Conservation (phyloP, 2,888 invertebrate species). For the Eledone cirrhosa region DNA sequence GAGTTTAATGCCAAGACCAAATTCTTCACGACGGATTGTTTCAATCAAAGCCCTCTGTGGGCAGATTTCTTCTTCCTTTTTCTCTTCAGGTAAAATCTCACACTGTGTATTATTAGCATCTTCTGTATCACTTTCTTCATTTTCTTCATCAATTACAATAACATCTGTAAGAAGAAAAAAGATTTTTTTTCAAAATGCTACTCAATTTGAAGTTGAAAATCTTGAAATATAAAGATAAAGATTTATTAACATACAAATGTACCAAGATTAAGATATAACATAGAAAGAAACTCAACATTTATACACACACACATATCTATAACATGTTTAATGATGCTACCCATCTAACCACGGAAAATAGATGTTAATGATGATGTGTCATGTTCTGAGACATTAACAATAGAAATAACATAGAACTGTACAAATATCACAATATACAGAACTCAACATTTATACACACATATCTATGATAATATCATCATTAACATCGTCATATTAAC, state of each 20-base stretch:
- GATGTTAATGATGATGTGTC: too few relatives aligned
- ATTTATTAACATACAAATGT: too few relatives aligned
- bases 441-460: too few relatives aligned
- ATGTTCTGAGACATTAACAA: too few relatives aligned
- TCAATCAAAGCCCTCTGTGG: constrained; percentile 50
- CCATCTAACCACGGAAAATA: too few relatives aligned
- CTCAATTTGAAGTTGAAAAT: neutral
- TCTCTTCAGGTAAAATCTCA: neutral
- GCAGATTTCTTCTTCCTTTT: constrained; percentile 25
- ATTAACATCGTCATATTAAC: too few relatives aligned
- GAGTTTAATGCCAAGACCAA: constrained; percentile 63
- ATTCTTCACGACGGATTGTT: constrained; percentile 63
- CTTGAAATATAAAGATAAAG: neutral
- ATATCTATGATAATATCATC: too few relatives aligned
- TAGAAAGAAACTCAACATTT: neutral
- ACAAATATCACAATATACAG: too few relatives aligned
- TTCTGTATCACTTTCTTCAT: constrained; percentile 2
- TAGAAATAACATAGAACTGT: too few relatives aligned
- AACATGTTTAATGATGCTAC: too few relatives aligned
- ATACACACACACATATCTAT: too few relatives aligned
- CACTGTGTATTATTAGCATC: neutral
- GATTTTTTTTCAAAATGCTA: neutral
- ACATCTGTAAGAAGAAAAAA: neutral
- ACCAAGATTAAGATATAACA: neutral
- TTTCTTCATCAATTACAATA: neutral